phyloP scores from a whole-genome alignment of 2,113 vertebrate species.

The Thunnus maccoyii region DNA sequence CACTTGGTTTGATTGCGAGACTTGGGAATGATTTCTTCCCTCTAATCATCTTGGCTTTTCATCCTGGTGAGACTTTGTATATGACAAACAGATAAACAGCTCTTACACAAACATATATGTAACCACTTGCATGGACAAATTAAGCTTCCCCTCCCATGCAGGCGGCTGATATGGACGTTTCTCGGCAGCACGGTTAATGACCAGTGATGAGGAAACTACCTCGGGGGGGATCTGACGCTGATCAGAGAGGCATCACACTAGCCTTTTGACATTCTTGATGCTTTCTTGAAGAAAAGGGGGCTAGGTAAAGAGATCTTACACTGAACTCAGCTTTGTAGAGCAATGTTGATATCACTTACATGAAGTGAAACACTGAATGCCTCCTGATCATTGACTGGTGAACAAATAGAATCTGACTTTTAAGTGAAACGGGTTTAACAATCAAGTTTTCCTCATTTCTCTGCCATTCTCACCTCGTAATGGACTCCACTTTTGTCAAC shows the following conservation, averaged over 20 bases:
- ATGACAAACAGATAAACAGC: slow-evolving; percentile 40
- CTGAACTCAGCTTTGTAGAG: not conserved
- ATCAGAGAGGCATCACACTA: slow-evolving; percentile 51
- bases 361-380: slow-evolving; percentile 7
- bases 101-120: slow-evolving; percentile 39
- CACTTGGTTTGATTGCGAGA: slow-evolving; percentile 31
- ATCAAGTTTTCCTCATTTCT: slow-evolving; percentile 34
- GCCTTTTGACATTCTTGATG: slow-evolving; percentile 10
- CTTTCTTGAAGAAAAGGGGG: slow-evolving; percentile 9
- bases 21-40: slow-evolving; percentile 13
- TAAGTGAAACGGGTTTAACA: not conserved
- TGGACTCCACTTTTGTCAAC: slow-evolving; percentile 32
- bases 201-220: slow-evolving; percentile 25
- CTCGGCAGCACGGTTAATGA: not conserved
- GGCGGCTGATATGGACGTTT: not conserved
- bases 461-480: slow-evolving; percentile 33
- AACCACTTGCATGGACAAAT: slow-evolving; percentile 43
- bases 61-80: slow-evolving; percentile 12
- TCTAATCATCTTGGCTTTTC: slow-evolving; percentile 61
- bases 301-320: slow-evolving; percentile 48
- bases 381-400: not conserved
- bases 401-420: slow-evolving; percentile 23
- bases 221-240: slow-evolving; percentile 1
- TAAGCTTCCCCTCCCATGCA: slow-evolving; percentile 11
- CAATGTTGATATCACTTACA: slow-evolving; percentile 68